Base-by-base conservation (phyloP, 1,140 invertebrate genomes). In the Drosophila lacertosa region DNA sequence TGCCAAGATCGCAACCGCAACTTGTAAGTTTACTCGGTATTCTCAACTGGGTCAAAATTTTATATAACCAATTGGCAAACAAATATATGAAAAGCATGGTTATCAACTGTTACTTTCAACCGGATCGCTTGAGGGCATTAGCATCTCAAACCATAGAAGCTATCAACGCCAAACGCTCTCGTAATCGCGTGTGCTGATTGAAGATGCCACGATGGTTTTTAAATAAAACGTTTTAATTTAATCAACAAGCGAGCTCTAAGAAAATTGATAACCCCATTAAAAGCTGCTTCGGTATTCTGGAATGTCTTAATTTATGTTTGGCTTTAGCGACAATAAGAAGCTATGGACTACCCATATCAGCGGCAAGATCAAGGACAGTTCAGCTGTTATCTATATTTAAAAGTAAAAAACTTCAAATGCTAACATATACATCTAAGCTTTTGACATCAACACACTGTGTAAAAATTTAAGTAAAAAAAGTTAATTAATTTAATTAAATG, bases 321-420 rank as follows among this genome's bases (percentile, higher is more conserved):
- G 55, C 9, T 47, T 10, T 15, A 18, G 37, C 18, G 58, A 33
- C 26, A n/a, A 3, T 33, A 20, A 51, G 65, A 15, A 63, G 11
- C 20, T 32, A n/a, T 9, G 3, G 4, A 15, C 37, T 53, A 4
- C 18, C 48, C 47, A 66, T 80, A 76, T 57, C 44, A 42, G 54
- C 65, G 55, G 50, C 48, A 81, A 88, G 77, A 81, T 86, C 81
- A 86, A 77, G 77, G 74, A 62, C 73, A 67, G 40, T 45, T 29
- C 55, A 62, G 13, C 39, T 15, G 15, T 1, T 9, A 20, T 24
- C 20, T 35, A 26, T 39, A 64, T 50, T 58, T 18, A 2, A 47
- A 70, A 39, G 44, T 15, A 15, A 57, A 44, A 37, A 4, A 54
- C 0, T 20, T 26, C n/a, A 2, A 0, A 2, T 3, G n/a, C 22